Percentiles rank a stretch among this genome's conserved stretches.
phyloP scores from a whole-genome alignment of 92 coral and sea anemone species.

The Paragorgia papillata region DNA sequence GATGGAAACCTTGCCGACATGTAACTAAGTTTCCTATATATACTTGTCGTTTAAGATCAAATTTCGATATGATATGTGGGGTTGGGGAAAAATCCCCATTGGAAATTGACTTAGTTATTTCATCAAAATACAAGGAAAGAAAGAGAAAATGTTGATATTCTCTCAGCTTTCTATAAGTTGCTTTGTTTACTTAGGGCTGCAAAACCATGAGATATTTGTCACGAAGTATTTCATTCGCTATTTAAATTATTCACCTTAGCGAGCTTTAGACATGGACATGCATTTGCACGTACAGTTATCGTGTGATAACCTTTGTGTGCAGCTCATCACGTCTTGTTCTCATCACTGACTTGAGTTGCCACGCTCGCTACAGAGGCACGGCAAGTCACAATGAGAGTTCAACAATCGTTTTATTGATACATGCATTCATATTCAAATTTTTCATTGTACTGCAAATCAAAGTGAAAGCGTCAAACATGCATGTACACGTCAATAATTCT shows the following conservation, averaged over 20 bases:
- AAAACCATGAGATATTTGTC: constrained; percentile 29
- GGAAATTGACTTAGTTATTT: background rate
- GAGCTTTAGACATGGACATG: background rate
- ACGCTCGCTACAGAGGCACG: background rate
- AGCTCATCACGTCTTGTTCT: background rate
- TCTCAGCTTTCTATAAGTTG: constrained; percentile 5
- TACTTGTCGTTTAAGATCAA: background rate
- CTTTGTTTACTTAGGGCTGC: constrained; percentile 34
- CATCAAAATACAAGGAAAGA: background rate
- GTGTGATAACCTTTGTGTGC: constrained; percentile 1
- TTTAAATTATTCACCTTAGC: constrained; percentile 30
- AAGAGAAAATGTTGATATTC: constrained; percentile 3
- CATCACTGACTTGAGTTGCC: background rate
- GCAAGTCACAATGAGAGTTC: constrained; percentile 61
- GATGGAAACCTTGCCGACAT: background rate
- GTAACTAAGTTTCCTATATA: background rate
- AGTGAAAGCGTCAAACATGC: background rate
- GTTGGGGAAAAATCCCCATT: background rate
- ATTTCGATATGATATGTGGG: background rate
- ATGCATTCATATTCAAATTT: constrained; percentile 98
- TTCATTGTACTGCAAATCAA: constrained; percentile 61
- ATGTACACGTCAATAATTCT: constrained; percentile 19
- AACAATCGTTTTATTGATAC: constrained; percentile 79
- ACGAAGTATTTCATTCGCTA: constrained; percentile 21
- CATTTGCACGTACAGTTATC: background rate